Conservation (phyloP, 1,140 invertebrate genomes). For the Hermetia illucens region DNA sequence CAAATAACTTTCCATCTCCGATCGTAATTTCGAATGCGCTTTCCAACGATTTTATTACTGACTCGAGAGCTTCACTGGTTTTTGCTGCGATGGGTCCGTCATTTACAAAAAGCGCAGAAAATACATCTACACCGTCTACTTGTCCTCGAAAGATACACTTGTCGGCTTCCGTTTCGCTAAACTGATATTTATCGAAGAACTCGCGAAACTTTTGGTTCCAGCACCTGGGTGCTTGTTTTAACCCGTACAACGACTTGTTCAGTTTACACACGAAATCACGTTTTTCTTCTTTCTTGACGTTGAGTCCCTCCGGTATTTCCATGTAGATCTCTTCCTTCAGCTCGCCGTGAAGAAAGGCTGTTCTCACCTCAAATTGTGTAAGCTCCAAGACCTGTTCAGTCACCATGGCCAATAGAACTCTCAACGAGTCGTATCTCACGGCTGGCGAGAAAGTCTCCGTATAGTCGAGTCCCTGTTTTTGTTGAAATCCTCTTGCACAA, state of each 20-base stretch:
- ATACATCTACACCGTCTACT: constrained; percentile 10
- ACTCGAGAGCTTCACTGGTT: constrained; percentile 8
- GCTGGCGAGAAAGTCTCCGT: constrained; percentile 13
- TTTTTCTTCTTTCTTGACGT: constrained; percentile 8
- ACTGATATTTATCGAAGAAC: constrained; percentile 16
- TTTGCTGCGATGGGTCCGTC: constrained; percentile 21
- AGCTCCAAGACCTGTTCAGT: constrained; percentile 16
- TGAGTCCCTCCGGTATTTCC: constrained; percentile 21
- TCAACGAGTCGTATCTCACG: constrained; percentile 12
- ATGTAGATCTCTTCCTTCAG: constrained; percentile 31
- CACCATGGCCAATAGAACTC: constrained; percentile 15
- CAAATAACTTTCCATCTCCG: constrained; percentile 11
- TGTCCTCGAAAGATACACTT: constrained; percentile 19
- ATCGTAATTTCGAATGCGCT: constrained; percentile 17
- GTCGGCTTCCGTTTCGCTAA: constrained; percentile 20
- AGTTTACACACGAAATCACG: constrained; percentile 9
- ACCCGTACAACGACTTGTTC: constrained; percentile 15
- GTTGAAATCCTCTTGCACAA: constrained; percentile 27
- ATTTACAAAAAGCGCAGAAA: constrained; percentile 20
- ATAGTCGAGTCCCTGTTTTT: constrained; percentile 20
- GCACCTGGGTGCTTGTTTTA: constrained; percentile 15
- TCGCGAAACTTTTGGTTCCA: constrained; percentile 16
- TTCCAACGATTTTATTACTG: constrained; percentile 12
- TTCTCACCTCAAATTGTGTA: constrained; percentile 23
- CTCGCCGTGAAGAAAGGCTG: constrained; percentile 28